Evolutionary conservation across 2,888 invertebrate genomes (phyloP).

Genomic region (Tryphoninae sp.): DNA sequence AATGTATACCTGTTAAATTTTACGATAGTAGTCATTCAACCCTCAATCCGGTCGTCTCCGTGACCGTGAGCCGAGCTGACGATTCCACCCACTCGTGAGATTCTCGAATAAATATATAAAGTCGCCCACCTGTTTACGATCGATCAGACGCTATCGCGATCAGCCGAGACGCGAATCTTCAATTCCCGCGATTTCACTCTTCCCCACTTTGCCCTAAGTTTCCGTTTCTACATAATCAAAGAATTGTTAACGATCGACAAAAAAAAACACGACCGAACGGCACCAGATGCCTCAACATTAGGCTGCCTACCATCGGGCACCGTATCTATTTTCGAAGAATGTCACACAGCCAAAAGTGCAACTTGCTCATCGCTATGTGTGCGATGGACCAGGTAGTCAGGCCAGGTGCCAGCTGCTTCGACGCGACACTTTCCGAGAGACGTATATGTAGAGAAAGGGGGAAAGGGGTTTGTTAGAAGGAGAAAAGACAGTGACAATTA

Average conservation of each 20-base stretch:
- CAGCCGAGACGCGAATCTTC: not conserved
- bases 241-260: conserved; percentile 26
- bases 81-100: conserved; percentile 50
- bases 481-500: conserved; percentile 35
- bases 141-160: conserved; percentile 57
- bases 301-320: conserved; percentile 65
- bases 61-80: conserved; percentile 60
- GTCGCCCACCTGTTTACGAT: conserved; percentile 66
- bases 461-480: not conserved
- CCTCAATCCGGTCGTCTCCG: conserved; percentile 56
- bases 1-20: conserved; percentile 6
- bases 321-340: conserved; percentile 77
- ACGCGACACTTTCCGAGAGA: conserved; percentile 39
- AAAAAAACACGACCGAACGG: not conserved
- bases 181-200: no score
- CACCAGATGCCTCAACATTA: not conserved
- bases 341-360: conserved; percentile 75
- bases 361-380: conserved; percentile 52
- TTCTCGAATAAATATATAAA: conserved; percentile 58
- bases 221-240: not conserved
- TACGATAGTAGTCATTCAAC: conserved; percentile 63
- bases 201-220: conserved; percentile 1
- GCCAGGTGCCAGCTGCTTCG: conserved; percentile 59
- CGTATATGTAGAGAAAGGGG: conserved; percentile 10
- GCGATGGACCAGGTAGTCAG: conserved; percentile 64